Base-by-base conservation (phyloP, 2,888 invertebrate genomes). In the Thereva unica region DNA sequence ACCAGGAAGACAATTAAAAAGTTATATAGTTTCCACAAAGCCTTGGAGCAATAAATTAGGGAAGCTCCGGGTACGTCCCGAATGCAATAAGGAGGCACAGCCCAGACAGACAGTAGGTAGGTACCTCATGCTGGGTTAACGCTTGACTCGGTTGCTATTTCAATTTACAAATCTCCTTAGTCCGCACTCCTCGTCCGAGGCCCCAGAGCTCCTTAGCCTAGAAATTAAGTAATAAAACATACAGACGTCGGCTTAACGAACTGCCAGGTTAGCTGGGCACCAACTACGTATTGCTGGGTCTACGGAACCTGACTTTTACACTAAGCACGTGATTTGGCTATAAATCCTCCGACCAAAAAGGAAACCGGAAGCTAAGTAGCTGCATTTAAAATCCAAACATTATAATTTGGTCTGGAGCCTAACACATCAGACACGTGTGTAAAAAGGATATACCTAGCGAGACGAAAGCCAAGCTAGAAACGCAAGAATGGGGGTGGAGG, bases 341-440 rank as follows among this genome's bases (percentile, higher is more conserved):
- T 68, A 68, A 68, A 68, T 68, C 55, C 57, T 40, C 34, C 50
- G 49, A 8, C 54, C 64, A 52, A 66, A 57, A 66, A 64, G 66
- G 64, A 53, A 55, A 44, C 66, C 57, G 66, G 66, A 66, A 40
- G 52, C 49, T 45, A 64, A 68, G 66, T 56, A 66, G 66, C 49
- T 66, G 66, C 68, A 68, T 66, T 68, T 68, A 66, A 68, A 68
- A 68, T 68, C 66, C 67, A 68, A 68, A 68, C 68, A 66, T 68
- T 64, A 66, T 68, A 68, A 68, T 68, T 68, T 68, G 55, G 61
- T 9, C 35, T 61, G 57, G 57, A 59, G 57, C 57, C 57, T 23
- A 23, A 23, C 23, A 23, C 23, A 23, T 23, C 23, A 23, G 23
- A 23, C 23, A 23, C 23, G 23, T 23, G 23, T 23, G 23, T 23